These are phyloP conservation scores for Anabas testudineus DNA, from an alignment of 2,797 vertebrate species.

Conservation along the genomic window DNA sequence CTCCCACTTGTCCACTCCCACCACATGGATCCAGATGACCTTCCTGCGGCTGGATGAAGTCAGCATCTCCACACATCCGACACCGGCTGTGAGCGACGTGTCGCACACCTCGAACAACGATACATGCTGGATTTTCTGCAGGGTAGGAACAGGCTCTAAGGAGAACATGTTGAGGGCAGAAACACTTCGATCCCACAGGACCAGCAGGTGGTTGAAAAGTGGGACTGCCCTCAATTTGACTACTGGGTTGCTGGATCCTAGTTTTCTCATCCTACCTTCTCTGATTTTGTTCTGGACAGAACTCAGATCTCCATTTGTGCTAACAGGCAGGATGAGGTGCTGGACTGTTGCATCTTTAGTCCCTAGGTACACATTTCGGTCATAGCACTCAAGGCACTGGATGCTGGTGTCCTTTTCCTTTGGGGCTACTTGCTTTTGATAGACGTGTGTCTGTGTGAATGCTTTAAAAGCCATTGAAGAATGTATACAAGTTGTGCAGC, in stretches of 20 bases:
- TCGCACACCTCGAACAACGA: slow-evolving; percentile 67
- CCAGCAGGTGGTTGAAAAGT: slow-evolving; percentile 81
- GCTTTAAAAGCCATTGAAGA: slow-evolving; percentile 67
- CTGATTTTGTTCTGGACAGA: slow-evolving; percentile 29
- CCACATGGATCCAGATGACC: slow-evolving; percentile 67
- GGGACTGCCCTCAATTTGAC: slow-evolving; percentile 72
- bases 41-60: slow-evolving; percentile 73
- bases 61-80: slow-evolving; percentile 64
- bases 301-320: slow-evolving; percentile 20
- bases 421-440: slow-evolving; percentile 63
- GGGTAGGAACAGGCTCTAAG: slow-evolving; percentile 65
- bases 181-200: slow-evolving; percentile 77
- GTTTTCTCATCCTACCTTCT: slow-evolving; percentile 72
- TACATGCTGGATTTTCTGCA: slow-evolving; percentile 80
- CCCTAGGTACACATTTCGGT: slow-evolving; percentile 76
- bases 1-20: slow-evolving; percentile 79
- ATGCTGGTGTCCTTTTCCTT: slow-evolving; percentile 76
- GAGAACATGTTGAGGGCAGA: slow-evolving; percentile 82
- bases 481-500: background rate
- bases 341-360: slow-evolving; percentile 73
- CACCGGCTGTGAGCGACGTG: slow-evolving; percentile 9
- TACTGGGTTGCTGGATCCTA: slow-evolving; percentile 72
- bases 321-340: slow-evolving; percentile 58
- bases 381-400: slow-evolving; percentile 75
- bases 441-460: slow-evolving; percentile 68